Conservation (phyloP, 2,113 vertebrate species). For the Pituophis catenifer region DNA sequence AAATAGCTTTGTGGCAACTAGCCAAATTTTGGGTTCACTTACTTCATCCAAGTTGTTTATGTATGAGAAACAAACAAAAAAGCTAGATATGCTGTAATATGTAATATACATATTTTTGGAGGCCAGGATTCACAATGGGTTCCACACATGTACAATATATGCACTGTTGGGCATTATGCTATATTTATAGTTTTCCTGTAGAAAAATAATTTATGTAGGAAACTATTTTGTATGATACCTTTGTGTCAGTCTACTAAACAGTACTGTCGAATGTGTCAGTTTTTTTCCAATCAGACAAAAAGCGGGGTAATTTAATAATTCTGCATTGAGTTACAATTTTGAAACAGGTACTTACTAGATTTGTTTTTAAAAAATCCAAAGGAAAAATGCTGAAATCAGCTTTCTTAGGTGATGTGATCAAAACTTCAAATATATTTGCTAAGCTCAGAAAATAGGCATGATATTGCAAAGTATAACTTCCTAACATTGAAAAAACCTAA, state of each 20-base stretch:
- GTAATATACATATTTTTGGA: background rate
- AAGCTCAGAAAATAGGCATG: constrained; percentile 47
- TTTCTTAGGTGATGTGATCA: constrained; percentile 52
- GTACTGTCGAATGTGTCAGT: constrained; percentile 27
- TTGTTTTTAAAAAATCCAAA: constrained; percentile 17
- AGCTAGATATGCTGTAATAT: background rate
- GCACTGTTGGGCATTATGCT: background rate
- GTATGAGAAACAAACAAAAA: background rate
- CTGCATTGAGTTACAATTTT: constrained; percentile 39
- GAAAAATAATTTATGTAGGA: background rate
- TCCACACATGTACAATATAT: background rate
- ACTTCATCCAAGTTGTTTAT: background rate
- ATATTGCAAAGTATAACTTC: constrained; percentile 53
- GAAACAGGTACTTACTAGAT: background rate
- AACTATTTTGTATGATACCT: background rate
- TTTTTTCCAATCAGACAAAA: constrained; percentile 7
- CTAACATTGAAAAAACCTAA: background rate
- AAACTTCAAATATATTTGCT: constrained; percentile 38
- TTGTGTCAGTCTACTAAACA: constrained; percentile 31
- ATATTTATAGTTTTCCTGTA: constrained; percentile 53
- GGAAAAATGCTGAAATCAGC: constrained; percentile 44
- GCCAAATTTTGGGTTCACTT: background rate
- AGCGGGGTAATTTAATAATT: constrained; percentile 42
- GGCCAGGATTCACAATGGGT: background rate
- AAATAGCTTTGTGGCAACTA: background rate